phyloP scores from a whole-genome alignment of 2,113 vertebrate genomes.

The Campylorhamphus procurvoides region DNA sequence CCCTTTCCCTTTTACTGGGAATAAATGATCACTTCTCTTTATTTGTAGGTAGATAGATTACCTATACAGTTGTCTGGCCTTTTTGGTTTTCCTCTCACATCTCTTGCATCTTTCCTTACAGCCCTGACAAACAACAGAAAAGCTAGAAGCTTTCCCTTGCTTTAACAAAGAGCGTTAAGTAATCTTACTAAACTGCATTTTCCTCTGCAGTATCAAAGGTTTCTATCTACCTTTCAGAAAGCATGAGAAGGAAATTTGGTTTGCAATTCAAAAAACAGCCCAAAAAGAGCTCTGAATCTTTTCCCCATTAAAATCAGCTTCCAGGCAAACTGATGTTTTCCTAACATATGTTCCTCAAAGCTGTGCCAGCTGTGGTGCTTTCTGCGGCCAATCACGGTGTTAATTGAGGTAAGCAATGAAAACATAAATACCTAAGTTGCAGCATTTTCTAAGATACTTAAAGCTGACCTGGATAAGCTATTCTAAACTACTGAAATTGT shows the following conservation, averaged over 20 bases:
- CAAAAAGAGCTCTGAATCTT: neutral
- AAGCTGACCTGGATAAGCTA: neutral
- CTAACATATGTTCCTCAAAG: constrained; percentile 39
- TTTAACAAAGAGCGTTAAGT: neutral
- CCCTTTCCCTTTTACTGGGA: neutral
- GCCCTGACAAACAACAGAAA: neutral
- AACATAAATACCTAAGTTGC: constrained; percentile 1
- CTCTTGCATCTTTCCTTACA: neutral
- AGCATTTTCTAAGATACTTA: neutral
- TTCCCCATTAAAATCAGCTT: constrained; percentile 28
- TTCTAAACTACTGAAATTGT: neutral
- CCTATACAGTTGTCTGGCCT: neutral
- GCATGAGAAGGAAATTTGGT: neutral
- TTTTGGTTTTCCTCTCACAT: neutral
- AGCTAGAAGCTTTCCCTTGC: neutral
- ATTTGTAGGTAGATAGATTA: neutral
- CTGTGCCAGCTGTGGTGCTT: constrained; percentile 28
- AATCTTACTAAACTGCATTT: neutral
- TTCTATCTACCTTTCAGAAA: neutral
- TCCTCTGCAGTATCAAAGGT: neutral
- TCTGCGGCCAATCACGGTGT: neutral
- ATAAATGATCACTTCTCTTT: neutral
- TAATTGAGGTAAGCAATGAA: constrained; percentile 33
- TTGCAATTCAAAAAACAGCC: neutral
- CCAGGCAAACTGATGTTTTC: constrained; percentile 16